Evolutionary conservation across 2,888 invertebrate genomes (phyloP), one percentile per base, ranked within the genome.

Genomic region (Tetranychus piercei): DNA sequence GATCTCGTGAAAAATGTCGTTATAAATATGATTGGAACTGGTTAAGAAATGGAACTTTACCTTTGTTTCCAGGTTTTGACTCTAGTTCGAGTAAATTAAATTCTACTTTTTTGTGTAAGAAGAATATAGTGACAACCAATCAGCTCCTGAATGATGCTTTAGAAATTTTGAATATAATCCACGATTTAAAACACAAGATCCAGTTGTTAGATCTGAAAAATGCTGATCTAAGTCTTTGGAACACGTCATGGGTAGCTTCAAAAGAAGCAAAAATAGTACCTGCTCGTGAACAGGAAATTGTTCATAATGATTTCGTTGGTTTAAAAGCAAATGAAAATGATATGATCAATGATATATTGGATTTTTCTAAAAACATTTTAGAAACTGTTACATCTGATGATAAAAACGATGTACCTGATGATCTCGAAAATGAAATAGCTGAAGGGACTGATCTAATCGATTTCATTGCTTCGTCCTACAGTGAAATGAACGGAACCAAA

Each of bases 1-100:
- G 75, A 44, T n/a, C 22, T 65, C 72, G 75, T n/a, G 75, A 75
- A 65, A 71, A 44, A 22, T 55, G 43, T 65, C 55, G 67, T 11
- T 75, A 72, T 73, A 43, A 43, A 9, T 75, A 72, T 71, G 72
- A 75, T 66, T 69, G 44, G 23, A 69, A 55, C 11, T 75, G 75
- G 75, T 55, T 75, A n/a, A 72, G 22, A 22, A 75, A 75, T 23
- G 75, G 75, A 20, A 73, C 44, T 45, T 9, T 71, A 18, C 43
- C 66, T n/a, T 6, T 18, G 11, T 20, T 74, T 18, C 23, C 22
- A 6, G 18, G 15, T 20, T 8, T 22, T 45, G 34, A 44, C 23
- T 8, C 72, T 18, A 44, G 45, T 7, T 18, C 22, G n/a, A 20
- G 9, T 66, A 23, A 71, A 44, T 72, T 73, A n/a, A 64, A 55